Conservation (phyloP, 2,797 vertebrate species). For the Sebastes diaconus region DNA sequence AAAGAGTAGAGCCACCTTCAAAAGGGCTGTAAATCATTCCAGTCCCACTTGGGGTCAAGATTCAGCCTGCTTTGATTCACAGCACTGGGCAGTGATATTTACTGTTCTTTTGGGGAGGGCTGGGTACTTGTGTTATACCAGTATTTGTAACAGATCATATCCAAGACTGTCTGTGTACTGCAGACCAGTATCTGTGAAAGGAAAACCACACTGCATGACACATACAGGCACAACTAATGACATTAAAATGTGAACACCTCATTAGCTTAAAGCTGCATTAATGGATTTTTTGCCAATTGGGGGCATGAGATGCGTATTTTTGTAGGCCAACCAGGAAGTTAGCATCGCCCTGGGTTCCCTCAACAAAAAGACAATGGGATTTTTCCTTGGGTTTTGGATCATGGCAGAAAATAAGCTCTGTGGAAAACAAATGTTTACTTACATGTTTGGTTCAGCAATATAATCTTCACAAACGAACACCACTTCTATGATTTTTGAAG, state of each 20-base stretch:
- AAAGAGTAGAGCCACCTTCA: slow-evolving; percentile 6
- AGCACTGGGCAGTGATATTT: not conserved
- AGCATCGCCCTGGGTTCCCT: too few relatives aligned
- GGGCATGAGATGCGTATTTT: too few relatives aligned
- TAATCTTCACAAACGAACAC: too few relatives aligned
- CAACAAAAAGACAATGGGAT: too few relatives aligned
- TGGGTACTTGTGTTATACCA: not conserved
- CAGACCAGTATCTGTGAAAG: not conserved
- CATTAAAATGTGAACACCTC: not conserved
- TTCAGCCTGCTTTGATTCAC: not conserved
- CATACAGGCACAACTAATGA: not conserved
- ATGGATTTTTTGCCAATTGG: not conserved
- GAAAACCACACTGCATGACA: not conserved
- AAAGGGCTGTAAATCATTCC: slow-evolving; percentile 6
- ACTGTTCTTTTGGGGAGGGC: not conserved
- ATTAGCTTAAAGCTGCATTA: not conserved
- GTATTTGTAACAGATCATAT: not conserved
- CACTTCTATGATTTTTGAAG: too few relatives aligned
- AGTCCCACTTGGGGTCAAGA: not conserved
- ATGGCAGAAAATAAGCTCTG: too few relatives aligned
- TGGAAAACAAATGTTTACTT: too few relatives aligned
- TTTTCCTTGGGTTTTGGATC: too few relatives aligned
- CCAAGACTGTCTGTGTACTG: not conserved
- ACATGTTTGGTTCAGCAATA: too few relatives aligned
- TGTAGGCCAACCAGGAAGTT: too few relatives aligned